Conservation (phyloP, 64 coral and sea anemone species). For the Acropora yongei region DNA sequence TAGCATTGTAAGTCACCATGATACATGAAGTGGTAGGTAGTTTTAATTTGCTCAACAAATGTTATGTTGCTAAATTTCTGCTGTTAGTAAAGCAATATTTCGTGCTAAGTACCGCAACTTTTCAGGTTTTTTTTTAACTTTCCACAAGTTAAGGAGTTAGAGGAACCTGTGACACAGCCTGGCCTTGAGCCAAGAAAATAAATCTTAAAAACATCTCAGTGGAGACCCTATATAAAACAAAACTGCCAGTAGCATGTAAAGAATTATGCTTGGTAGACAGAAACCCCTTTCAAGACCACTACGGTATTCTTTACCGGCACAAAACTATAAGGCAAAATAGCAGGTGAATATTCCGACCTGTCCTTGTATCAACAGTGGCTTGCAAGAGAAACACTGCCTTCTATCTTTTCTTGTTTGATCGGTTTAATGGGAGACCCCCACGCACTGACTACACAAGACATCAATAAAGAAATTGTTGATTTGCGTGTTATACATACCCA, state of each 20-base stretch:
- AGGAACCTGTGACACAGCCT: background rate
- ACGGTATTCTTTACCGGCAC: background rate
- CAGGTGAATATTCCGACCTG: too few relatives aligned
- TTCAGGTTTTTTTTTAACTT: background rate
- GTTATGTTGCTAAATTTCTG: background rate
- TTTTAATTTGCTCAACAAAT: background rate
- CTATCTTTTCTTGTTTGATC: too few relatives aligned
- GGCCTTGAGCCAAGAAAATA: background rate
- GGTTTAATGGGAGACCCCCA: too few relatives aligned
- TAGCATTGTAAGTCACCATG: too few relatives aligned
- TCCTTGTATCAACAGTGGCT: too few relatives aligned
- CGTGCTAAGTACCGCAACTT: background rate
- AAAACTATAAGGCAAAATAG: background rate
- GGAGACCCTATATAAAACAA: background rate
- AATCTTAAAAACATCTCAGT: background rate
- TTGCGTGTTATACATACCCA: too few relatives aligned
- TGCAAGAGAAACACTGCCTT: too few relatives aligned
- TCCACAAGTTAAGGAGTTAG: background rate
- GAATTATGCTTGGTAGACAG: background rate
- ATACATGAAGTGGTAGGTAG: too few relatives aligned
- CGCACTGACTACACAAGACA: too few relatives aligned
- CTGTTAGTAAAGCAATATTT: background rate
- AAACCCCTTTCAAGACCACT: background rate
- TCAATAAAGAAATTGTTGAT: too few relatives aligned
- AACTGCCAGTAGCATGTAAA: slow-evolving; percentile 4